phyloP scores from a whole-genome alignment of 2,888 invertebrate genomes.

The Pristionchus maxplancki region DNA sequence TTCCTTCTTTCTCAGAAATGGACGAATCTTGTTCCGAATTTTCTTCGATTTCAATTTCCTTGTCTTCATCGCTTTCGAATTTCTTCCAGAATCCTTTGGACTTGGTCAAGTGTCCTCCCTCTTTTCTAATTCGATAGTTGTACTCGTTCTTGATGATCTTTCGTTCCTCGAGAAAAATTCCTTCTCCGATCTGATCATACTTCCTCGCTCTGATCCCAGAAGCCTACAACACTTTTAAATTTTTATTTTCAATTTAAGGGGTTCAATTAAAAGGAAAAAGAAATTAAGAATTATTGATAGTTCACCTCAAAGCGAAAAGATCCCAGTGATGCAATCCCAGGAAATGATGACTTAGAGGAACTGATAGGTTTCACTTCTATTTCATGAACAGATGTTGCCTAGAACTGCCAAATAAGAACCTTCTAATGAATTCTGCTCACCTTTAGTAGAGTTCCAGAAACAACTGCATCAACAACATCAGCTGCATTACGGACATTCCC shows the following conservation, averaged over 20 bases:
- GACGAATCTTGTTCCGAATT: background rate
- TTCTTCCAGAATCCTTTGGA: background rate
- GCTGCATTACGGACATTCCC: background rate
- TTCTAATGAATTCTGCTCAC: background rate
- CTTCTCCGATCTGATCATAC: background rate
- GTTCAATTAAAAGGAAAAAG: background rate
- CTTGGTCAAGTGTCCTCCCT: background rate
- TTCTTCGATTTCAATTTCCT: background rate
- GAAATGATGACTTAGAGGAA: background rate
- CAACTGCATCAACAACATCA: background rate
- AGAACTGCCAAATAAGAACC: background rate
- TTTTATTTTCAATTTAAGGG: background rate
- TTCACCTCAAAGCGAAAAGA: background rate
- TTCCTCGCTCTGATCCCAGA: background rate
- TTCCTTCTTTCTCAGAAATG: background rate
- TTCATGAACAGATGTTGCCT: background rate
- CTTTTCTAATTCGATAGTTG: background rate
- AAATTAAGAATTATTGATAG: background rate
- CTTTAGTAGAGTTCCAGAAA: background rate
- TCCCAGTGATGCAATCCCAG: background rate
- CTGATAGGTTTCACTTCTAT: background rate
- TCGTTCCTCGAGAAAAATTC: background rate
- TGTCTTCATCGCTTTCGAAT: background rate
- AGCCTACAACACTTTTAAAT: too few species aligned
- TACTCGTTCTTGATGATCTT: background rate